phyloP scores from a whole-genome alignment of 2,888 invertebrate species.

The Sphinx pinastri region DNA sequence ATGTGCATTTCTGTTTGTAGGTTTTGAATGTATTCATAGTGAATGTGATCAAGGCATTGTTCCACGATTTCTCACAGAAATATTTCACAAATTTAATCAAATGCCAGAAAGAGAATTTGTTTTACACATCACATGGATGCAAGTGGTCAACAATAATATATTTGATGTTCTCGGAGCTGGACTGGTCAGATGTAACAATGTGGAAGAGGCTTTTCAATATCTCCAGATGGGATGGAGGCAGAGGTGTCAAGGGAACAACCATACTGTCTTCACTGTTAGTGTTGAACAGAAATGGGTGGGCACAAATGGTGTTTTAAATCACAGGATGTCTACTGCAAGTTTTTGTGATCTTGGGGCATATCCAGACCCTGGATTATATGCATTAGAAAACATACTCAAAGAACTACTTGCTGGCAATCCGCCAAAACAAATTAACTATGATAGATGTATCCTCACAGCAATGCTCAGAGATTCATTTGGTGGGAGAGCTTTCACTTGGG shows the following conservation, averaged over 20 bases:
- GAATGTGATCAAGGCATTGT: slow-evolving; percentile 89
- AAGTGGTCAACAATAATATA: slow-evolving; percentile 87
- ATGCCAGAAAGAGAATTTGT: slow-evolving; percentile 86
- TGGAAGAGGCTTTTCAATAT: slow-evolving; percentile 89
- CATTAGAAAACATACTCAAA: slow-evolving; percentile 87
- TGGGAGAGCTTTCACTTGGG: slow-evolving; percentile 88
- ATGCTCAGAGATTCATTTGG: slow-evolving; percentile 90
- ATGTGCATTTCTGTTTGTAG: slow-evolving; percentile 52
- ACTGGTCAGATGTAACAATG: slow-evolving; percentile 83
- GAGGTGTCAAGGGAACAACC: slow-evolving; percentile 83
- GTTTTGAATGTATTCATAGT: slow-evolving; percentile 82
- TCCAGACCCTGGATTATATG: slow-evolving; percentile 86
- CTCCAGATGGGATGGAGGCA: slow-evolving; percentile 87
- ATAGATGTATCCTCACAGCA: slow-evolving; percentile 87
- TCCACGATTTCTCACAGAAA: slow-evolving; percentile 88
- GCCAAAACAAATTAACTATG: slow-evolving; percentile 82
- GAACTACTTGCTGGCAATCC: slow-evolving; percentile 82
- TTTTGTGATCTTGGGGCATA: slow-evolving; percentile 87
- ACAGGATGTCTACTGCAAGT: slow-evolving; percentile 88
- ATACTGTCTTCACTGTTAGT: slow-evolving; percentile 88
- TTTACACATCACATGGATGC: slow-evolving; percentile 89
- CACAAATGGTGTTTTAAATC: slow-evolving; percentile 87
- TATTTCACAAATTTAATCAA: slow-evolving; percentile 86
- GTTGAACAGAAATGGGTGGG: slow-evolving; percentile 90
- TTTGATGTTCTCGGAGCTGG: slow-evolving; percentile 84